Conservation (phyloP, 2,113 vertebrate genomes). For the Tiliqua scincoides region DNA sequence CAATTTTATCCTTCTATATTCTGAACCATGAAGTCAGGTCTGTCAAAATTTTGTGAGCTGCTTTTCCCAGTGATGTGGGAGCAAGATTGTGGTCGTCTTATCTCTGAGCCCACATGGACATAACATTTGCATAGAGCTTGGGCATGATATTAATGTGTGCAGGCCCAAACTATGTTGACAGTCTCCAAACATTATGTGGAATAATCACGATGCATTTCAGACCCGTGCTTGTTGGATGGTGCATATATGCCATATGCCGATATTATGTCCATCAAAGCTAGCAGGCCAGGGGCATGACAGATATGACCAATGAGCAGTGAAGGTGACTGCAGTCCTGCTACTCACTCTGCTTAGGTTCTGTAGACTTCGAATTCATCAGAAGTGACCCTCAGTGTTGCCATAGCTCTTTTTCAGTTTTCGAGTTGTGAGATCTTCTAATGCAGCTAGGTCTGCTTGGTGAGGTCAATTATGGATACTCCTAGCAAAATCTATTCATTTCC, state of each 20-base stretch:
- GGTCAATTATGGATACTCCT: not conserved
- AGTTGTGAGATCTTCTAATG: not conserved
- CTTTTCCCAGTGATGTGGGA: not conserved
- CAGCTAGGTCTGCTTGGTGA: not conserved
- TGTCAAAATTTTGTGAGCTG: conserved; percentile 15
- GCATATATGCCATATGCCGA: not conserved
- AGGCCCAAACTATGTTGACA: not conserved
- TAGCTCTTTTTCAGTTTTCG: not conserved
- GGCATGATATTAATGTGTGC: not conserved
- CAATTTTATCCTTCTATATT: conserved; percentile 3
- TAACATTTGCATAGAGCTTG: not conserved
- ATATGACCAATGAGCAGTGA: not conserved
- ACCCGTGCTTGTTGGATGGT: too few species aligned
- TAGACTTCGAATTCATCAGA: not conserved
- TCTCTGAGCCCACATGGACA: too few species aligned
- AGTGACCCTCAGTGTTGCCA: not conserved
- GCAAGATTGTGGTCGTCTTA: not conserved
- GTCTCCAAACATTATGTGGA: not conserved
- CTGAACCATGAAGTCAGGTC: not conserved
- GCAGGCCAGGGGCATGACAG: not conserved
- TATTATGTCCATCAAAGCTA: not conserved
- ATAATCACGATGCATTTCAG: not conserved
- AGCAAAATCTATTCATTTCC: not conserved
- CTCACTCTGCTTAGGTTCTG: not conserved
- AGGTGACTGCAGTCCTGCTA: not conserved